phyloP scores from a whole-genome alignment of 1,140 invertebrate genomes.

The Papilio aristodemus region DNA sequence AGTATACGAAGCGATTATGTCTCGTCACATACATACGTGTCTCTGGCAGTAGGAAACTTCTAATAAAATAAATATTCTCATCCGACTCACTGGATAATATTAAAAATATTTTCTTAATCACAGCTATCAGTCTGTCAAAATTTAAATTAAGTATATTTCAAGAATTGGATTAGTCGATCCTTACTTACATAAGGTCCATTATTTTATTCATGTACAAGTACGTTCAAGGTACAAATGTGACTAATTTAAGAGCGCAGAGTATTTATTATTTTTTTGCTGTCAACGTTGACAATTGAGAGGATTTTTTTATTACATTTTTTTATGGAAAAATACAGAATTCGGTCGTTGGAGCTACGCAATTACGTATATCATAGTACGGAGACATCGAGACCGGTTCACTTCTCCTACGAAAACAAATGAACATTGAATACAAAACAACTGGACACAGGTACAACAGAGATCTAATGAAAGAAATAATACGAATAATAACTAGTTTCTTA shows the following conservation, averaged over 20 bases:
- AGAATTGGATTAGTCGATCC: constrained; percentile 78
- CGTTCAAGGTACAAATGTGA: constrained; percentile 79
- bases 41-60: constrained; percentile 76
- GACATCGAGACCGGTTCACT: constrained; percentile 60
- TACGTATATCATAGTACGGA: constrained; percentile 59
- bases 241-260: constrained; percentile 78
- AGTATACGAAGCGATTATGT: constrained; percentile 71
- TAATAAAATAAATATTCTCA: constrained; percentile 80
- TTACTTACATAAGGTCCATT: constrained; percentile 66
- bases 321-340: constrained; percentile 54
- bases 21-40: constrained; percentile 66
- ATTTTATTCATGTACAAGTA: constrained; percentile 72
- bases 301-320: constrained; percentile 41
- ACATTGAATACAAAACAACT: constrained; percentile 73
- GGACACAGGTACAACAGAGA: constrained; percentile 79
- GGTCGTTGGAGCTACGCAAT: constrained; percentile 51
- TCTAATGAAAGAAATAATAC: constrained; percentile 79
- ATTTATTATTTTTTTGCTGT: constrained; percentile 70
- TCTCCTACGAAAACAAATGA: constrained; percentile 53
- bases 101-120: constrained; percentile 81
- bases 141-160: constrained; percentile 81
- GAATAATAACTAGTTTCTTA: constrained; percentile 76
- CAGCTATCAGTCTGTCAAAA: constrained; percentile 81
- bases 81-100: constrained; percentile 80
- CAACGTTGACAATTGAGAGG: constrained; percentile 56